Evolutionary conservation across 35 echinoderm and acorn worm species (phyloP).

Genomic region (Apostichopus japonicus): DNA sequence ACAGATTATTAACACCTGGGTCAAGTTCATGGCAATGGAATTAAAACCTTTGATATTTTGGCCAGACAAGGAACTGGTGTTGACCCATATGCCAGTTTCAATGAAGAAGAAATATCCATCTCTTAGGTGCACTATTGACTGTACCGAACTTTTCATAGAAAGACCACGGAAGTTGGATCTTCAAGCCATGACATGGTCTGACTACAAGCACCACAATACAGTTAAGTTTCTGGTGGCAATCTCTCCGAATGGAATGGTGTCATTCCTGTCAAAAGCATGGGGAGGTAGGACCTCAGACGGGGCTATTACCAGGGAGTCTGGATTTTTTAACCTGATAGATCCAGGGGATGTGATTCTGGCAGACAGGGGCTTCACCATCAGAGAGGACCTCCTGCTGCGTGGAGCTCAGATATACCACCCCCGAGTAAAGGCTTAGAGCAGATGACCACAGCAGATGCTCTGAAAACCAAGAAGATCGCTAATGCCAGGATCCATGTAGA

Average conservation of each 20-base stretch:
- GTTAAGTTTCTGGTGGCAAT: slow-evolving; percentile 69
- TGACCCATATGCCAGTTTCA: slow-evolving; percentile 44
- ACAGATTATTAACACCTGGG: slow-evolving; percentile 65
- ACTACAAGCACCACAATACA: slow-evolving; percentile 75
- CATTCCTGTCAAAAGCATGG: slow-evolving; percentile 73
- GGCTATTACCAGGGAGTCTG: slow-evolving; percentile 59
- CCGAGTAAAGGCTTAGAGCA: slow-evolving; percentile 45
- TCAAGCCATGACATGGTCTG: slow-evolving; percentile 76
- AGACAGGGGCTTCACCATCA: slow-evolving; percentile 69
- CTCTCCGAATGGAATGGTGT: slow-evolving; percentile 65
- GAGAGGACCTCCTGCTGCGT: slow-evolving; percentile 59
- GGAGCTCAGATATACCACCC: slow-evolving; percentile 61
- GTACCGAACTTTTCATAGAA: slow-evolving; percentile 76
- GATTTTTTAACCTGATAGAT: slow-evolving; percentile 62
- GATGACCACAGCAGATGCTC: background rate
- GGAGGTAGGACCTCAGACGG: slow-evolving; percentile 68
- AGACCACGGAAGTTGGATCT: slow-evolving; percentile 49
- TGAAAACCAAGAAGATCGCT: slow-evolving; percentile 60
- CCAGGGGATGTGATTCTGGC: slow-evolving; percentile 52
- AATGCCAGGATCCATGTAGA: slow-evolving; percentile 69
- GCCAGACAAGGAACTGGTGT: background rate
- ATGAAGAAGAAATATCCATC: background rate
- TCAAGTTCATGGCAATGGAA: slow-evolving; percentile 52
- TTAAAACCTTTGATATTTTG: slow-evolving; percentile 43
- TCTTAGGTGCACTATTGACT: slow-evolving; percentile 62